A percentile compares a stretch with the other conserved stretches of the same genome.
phyloP scores from a whole-genome alignment of 2,113 vertebrate genomes.

The Pica pica region DNA sequence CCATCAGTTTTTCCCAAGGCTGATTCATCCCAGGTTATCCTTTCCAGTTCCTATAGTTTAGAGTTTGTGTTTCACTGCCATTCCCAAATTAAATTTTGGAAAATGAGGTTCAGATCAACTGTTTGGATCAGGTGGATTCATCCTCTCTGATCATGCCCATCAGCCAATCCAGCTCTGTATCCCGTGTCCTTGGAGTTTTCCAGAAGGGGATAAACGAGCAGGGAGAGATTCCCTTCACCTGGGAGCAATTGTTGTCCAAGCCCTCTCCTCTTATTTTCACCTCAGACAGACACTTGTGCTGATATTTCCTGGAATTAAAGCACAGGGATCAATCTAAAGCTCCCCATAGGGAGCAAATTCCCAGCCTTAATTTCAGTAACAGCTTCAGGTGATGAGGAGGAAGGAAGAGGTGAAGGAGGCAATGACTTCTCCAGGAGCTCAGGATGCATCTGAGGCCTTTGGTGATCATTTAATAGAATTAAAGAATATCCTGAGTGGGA shows the following conservation, averaged over 20 bases:
- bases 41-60: background rate
- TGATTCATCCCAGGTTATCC: background rate
- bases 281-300: background rate
- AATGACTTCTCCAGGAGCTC: background rate
- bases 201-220: background rate
- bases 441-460: background rate
- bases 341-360: background rate
- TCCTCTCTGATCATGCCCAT: background rate
- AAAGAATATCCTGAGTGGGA: accelerated
- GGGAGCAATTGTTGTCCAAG: background rate
- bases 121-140: background rate
- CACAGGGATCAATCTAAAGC: background rate
- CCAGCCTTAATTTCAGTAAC: background rate
- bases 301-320: background rate
- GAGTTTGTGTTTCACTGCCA: background rate
- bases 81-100: background rate
- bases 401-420: background rate
- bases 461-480: background rate
- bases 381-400: background rate
- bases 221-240: background rate
- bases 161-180: background rate
- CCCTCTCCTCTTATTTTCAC: background rate
- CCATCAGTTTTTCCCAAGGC: background rate
- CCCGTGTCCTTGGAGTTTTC: background rate
- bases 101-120: background rate